Base-by-base conservation (phyloP, 2,888 invertebrate genomes). In the Endomychus coccineus region DNA sequence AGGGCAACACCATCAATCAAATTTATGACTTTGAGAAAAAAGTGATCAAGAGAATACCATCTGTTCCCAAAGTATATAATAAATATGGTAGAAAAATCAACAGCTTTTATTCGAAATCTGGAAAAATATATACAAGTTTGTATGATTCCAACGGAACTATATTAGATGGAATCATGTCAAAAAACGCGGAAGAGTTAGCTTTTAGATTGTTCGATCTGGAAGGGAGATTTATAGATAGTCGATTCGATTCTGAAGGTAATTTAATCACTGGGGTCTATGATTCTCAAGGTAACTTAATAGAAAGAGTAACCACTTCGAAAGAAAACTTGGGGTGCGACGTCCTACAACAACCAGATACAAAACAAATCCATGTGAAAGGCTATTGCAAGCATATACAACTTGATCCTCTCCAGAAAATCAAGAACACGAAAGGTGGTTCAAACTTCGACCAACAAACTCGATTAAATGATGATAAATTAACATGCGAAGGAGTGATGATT, bases 111-210 rank as follows among this genome's bases (percentile, higher is more conserved):
- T 27, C 22, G 9, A 23, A 22, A 3, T 16, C 25, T 6, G 25
- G 24, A 10, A 34, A 27, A 6, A 27, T 34, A 2, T 9, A 27
- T n/a, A 16, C 34, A 3, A 27, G 34, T 15, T 19, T 34, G n/a
- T 34, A 34, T 16, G 34, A 34, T 15, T 9, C 7, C 27, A 34
- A 19, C 7, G 34, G 34, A 3, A 19, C 25, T 15, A 34, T 34
- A 19, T n/a, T 34, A 3, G 34, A 27, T n/a, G 34, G 34, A 3
- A 27, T 34, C 4, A 12, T 34, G 13, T 34, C 34, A 3, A 13
- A 16, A n/a, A 22, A 34, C 19, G 34, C 34, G 7, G 34, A 34
- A 34, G 27, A 34, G 16, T 16, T 34, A 2, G 34, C 34, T 1
- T 27, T 27, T 6, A 19, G 14, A 13, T 11, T 34, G 3, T 34